Evolutionary conservation across 2,888 invertebrate genomes (phyloP), one percentile per base, ranked within the genome.

Genomic region (Apamea sordens): DNA sequence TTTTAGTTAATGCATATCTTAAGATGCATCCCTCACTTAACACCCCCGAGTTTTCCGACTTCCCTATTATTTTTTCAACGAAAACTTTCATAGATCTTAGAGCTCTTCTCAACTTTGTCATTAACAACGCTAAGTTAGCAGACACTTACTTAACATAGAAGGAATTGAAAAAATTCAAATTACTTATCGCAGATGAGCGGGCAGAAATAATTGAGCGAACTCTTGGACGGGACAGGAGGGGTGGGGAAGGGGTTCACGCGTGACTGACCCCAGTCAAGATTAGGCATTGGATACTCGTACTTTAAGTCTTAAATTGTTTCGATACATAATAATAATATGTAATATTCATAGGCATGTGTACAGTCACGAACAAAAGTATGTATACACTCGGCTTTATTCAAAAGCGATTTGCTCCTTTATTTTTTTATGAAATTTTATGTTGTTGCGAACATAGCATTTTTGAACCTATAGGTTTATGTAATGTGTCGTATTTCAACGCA

Each of bases 161-260:
- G 88, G 87, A 84, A 90, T 89, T 87, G 87, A 88, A 90, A 90
- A 91, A 88, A 90, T 71, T 86, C 82, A 83, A 90, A 91, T 91
- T 89, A 88, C 87, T 94, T 92, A 92, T 91, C 88, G 89, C 93
- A 92, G 92, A 88, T 91, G 93, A 93, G 88, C 83, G 93, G 88
- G 77, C 92, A 91, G 89, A 91, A 92, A 94, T 95, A 94, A 95
- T 95, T 95, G 93, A 93, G 91, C 88, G 84, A 80, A 85, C 87
- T 86, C 86, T 79, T 83, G 77, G 84, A 85, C 83, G 83, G 86
- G 83, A 83, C 83, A 77, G 79, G 78, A 78, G 32, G 68, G 77
- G 79, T 69, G n/a, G 73, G 28, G 69, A 44, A 64, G 72, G 41
- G 64, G 21, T 53, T 80, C 78, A 83, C 78, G 85, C 85, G 83